phyloP scores from a whole-genome alignment of 1,140 invertebrate species.

The Drosophila kanapiae region DNA sequence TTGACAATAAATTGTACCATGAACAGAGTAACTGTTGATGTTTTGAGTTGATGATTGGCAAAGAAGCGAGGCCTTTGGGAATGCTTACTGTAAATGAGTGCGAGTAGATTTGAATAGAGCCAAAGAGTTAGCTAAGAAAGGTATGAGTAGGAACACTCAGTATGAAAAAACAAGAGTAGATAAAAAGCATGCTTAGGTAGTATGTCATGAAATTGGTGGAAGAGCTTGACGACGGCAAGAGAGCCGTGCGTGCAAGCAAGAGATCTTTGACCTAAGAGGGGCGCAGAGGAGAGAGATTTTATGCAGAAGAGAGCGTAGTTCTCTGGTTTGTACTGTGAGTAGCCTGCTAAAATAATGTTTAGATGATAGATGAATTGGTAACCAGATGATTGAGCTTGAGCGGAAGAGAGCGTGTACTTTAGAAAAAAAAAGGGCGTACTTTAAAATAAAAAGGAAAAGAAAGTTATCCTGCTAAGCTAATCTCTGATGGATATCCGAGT shows the following conservation, averaged over 20 bases:
- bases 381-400: too few relatives aligned
- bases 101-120: neutral
- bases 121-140: neutral
- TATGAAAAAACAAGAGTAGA: neutral
- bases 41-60: neutral
- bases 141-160: neutral
- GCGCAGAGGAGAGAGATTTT: neutral
- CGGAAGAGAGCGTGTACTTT: too few relatives aligned
- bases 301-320: too few relatives aligned
- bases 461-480: too few relatives aligned
- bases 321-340: too few relatives aligned
- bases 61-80: neutral
- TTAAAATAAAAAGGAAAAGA: too few relatives aligned
- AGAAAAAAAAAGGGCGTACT: neutral
- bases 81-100: neutral
- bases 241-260: neutral
- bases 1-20: neutral
- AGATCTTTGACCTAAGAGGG: neutral
- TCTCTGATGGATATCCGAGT: too few relatives aligned
- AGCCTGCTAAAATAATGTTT: too few relatives aligned
- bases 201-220: neutral
- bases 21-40: neutral
- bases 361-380: too few relatives aligned
- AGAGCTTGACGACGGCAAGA: too few relatives aligned
- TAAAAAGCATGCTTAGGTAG: slow-evolving; percentile 4